phyloP scores from a whole-genome alignment of 2,113 vertebrate genomes.

The Grammomys surdaster region DNA sequence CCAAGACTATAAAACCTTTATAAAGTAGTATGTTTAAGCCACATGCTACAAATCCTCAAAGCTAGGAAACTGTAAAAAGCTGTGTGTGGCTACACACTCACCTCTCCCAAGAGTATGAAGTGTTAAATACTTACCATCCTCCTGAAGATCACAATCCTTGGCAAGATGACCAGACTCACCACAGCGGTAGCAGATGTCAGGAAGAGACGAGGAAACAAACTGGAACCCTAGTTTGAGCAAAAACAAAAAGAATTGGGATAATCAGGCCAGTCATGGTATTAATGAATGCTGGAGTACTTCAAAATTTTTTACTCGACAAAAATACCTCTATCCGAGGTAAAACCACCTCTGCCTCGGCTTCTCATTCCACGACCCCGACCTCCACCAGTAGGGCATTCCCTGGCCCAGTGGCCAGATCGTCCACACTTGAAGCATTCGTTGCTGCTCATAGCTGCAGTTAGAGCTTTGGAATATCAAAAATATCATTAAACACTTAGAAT shows the following conservation, averaged over 20 bases:
- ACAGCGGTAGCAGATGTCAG: slow-evolving; percentile 97
- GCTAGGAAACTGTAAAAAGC: not conserved
- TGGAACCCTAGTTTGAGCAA: slow-evolving; percentile 88
- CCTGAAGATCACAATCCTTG: slow-evolving; percentile 98
- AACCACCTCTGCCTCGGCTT: slow-evolving; percentile 93
- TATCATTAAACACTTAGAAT: not conserved
- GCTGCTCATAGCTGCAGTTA: slow-evolving; percentile 94
- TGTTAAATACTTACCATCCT: slow-evolving; percentile 94
- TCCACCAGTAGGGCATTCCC: slow-evolving; percentile 95
- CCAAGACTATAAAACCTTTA: slow-evolving; percentile 87
- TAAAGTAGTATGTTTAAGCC: not conserved
- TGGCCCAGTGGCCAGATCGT: slow-evolving; percentile 97
- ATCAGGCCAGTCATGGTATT: slow-evolving; percentile 64
- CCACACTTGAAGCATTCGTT: slow-evolving; percentile 99
- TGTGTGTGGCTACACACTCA: not conserved
- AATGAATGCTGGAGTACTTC: slow-evolving; percentile 20
- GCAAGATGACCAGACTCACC: slow-evolving; percentile 99
- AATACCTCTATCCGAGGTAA: slow-evolving; percentile 86
- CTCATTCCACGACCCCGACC: slow-evolving; percentile 93
- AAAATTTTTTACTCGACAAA: slow-evolving; percentile 77
- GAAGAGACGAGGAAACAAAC: slow-evolving; percentile 90
- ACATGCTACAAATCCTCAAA: not conserved
- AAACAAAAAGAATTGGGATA: slow-evolving; percentile 42
- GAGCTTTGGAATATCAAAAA: slow-evolving; percentile 71
- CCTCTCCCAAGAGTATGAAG: slow-evolving; percentile 36